Conservation (phyloP, 2,113 vertebrate genomes). For the Dicentrarchus labrax region DNA sequence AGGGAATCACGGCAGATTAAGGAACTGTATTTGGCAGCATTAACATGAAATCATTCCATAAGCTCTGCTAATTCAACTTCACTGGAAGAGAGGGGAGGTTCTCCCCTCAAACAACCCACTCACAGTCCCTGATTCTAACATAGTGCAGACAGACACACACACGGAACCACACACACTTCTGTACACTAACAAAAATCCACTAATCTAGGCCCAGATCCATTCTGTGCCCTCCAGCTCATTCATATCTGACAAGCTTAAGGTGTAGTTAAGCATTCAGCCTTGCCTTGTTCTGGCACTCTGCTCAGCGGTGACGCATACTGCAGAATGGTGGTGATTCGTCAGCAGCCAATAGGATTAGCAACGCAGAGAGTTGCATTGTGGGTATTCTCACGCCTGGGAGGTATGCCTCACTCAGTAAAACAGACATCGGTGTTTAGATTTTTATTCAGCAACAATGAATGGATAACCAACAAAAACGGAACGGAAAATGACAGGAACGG, state of each 20-base stretch:
- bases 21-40: conserved; percentile 77
- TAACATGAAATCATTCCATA: conserved; percentile 79
- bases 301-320: conserved; percentile 70
- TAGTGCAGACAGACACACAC: conserved; percentile 27
- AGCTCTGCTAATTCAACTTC: conserved; percentile 78
- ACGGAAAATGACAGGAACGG: conserved; percentile 29
- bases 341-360: conserved; percentile 75
- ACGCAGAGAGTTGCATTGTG: conserved; percentile 67
- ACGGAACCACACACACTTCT: background rate
- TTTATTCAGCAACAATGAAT: conserved; percentile 37
- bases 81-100: conserved; percentile 36
- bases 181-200: conserved; percentile 29
- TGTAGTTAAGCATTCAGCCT: conserved; percentile 71
- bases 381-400: conserved; percentile 63
- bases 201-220: conserved; percentile 41
- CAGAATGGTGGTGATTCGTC: conserved; percentile 64
- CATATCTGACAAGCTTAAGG: conserved; percentile 71
- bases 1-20: conserved; percentile 80
- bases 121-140: conserved; percentile 19
- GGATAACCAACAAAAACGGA: conserved; percentile 34
- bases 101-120: conserved; percentile 35
- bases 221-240: conserved; percentile 67
- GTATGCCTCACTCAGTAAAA: conserved; percentile 40
- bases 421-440: conserved; percentile 53
- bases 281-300: conserved; percentile 46